A percentile compares a stretch with the other conserved stretches of the same genome.
phyloP scores from a whole-genome alignment of 1,140 invertebrate species.

The Heliconius hewitsoni region DNA sequence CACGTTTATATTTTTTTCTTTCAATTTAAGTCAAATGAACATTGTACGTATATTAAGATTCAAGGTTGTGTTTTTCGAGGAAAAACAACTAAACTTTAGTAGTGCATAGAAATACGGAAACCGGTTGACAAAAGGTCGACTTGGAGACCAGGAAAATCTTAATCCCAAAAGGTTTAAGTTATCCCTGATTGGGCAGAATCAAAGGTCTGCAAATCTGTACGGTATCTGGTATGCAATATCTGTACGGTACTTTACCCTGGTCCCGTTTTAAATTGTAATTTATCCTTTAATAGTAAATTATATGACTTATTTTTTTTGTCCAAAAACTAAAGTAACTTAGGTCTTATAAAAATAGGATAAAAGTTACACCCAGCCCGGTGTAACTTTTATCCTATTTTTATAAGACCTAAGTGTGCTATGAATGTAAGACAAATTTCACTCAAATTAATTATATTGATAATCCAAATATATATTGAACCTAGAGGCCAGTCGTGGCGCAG shows the following conservation, averaged over 20 bases:
- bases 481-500: no score
- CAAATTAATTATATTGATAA: no score
- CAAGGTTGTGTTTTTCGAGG: neutral
- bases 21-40: neutral
- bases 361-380: no score
- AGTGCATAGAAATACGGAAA: constrained; percentile 7
- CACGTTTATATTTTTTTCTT: neutral
- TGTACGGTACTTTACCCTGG: neutral
- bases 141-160: constrained; percentile 22
- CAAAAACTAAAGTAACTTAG: no score
- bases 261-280: no score
- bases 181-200: neutral
- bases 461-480: no score
- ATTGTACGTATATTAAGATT: neutral
- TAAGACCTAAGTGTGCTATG: no score
- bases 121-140: constrained; percentile 13
- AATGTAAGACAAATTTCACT: no score
- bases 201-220: neutral
- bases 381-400: no score
- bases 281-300: no score
- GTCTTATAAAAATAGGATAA: no score
- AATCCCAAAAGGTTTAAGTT: neutral
- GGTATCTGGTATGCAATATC: neutral
- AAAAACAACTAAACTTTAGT: neutral
- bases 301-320: no score